These are phyloP conservation scores for Corapipo altera DNA, from an alignment of 2,113 vertebrate genomes.

Conservation along the genomic window DNA sequence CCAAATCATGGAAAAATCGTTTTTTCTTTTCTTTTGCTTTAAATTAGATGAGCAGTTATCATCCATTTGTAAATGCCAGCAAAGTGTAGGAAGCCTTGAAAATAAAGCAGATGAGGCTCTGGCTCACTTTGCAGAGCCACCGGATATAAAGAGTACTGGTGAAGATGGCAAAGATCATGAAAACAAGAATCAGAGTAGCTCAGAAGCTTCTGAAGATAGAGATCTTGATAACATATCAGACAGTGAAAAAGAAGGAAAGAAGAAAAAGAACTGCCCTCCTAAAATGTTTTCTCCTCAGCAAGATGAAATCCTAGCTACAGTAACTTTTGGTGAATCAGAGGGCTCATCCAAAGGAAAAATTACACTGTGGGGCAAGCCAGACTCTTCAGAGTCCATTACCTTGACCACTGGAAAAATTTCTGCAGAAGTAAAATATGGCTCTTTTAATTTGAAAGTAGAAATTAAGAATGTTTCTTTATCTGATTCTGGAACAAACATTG, in stretches of 20 bases:
- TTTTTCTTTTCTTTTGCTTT: not conserved
- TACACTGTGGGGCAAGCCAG: slow-evolving; percentile 52
- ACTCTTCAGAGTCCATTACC: not conserved
- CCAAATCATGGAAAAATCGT: not conserved
- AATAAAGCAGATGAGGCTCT: slow-evolving; percentile 43
- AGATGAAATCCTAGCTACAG: slow-evolving; percentile 66
- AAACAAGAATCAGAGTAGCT: slow-evolving; percentile 38
- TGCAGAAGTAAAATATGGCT: slow-evolving; percentile 69
- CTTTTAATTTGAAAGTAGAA: slow-evolving; percentile 75
- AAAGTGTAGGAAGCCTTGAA: slow-evolving; percentile 47
- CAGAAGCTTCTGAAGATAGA: slow-evolving; percentile 43
- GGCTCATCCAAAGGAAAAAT: slow-evolving; percentile 61
- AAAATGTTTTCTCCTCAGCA: not conserved
- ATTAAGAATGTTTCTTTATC: slow-evolving; percentile 66
- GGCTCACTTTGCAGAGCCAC: not conserved
- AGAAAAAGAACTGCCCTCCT: slow-evolving; percentile 19
- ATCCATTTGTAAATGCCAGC: slow-evolving; percentile 53
- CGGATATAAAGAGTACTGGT: slow-evolving; percentile 37
- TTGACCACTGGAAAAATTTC: slow-evolving; percentile 48
- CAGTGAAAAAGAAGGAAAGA: slow-evolving; percentile 39
- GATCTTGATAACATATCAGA: slow-evolving; percentile 14
- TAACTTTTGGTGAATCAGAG: slow-evolving; percentile 69
- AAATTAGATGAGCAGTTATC: slow-evolving; percentile 63
- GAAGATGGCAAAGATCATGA: slow-evolving; percentile 58
- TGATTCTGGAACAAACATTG: slow-evolving; percentile 45